Base-by-base conservation (phyloP, 2,797 vertebrate genomes). In the Coracias cyanogaster region DNA sequence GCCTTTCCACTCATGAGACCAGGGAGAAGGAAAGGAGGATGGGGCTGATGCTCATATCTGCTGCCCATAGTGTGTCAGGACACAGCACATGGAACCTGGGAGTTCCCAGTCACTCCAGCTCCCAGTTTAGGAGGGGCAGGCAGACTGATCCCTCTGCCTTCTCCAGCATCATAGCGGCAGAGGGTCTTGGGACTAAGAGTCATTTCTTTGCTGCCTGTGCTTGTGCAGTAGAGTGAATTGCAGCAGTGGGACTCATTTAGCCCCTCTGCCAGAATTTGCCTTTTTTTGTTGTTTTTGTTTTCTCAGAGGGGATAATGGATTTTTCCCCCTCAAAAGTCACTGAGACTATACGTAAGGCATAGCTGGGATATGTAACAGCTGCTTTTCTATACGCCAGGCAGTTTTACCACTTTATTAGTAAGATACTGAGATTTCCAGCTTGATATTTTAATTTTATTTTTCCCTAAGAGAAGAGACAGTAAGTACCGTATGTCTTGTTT, bases 371-470 rank as follows among this genome's bases (percentile, higher is more conserved):
- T 45, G 31, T 55, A 83, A 74, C 57, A 86, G 25, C 18, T 91
- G 33, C 6, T 86, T 90, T 89, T 70, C 80, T 70, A n/a, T 6
- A 37, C 62, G 11, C 9, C 41, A 49, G 22, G 5, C 9, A 70
- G 11, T 80, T 89, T 82, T 35, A 48, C 57, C 10, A 48, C 29
- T 85, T 93, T 21, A 67, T 89, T 67, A 92, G 67, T 82, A 94
- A 90, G 14, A 94, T 13, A 74, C 41, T 35, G 37, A 85, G 51
- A 86, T 66, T 93, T 84, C 25, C 74, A 67, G 35, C 20, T 71
- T 62, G 45, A 49, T 37, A 90, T 94, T 95, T 90, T 5, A n/a
- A 81, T 94, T 96, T 93, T 94, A 89, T 96, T 97, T 95, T 96
- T 88, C 80, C 86, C 17, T 88, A 71, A 79, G 79, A 94, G 72